Evolutionary conservation across 2,888 invertebrate genomes (phyloP).

Genomic region (Aelia acuminata): DNA sequence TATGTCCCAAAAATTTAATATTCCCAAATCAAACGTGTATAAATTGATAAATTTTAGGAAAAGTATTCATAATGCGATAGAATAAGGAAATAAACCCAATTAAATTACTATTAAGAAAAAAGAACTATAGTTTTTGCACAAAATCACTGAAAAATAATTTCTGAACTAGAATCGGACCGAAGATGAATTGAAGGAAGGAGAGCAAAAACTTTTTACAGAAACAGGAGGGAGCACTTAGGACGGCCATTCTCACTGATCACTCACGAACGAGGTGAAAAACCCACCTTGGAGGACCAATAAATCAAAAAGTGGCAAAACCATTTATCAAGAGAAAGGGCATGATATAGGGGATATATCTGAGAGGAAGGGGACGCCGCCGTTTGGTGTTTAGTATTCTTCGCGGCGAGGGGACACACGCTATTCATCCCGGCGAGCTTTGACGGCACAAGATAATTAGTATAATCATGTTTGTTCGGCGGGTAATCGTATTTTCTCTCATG

Average conservation of each 20-base stretch:
- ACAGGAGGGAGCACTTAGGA: constrained; percentile 17
- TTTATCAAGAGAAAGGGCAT: constrained; percentile 35
- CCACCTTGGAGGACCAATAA: neutral
- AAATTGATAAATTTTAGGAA: too few species aligned
- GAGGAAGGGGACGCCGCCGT: too few species aligned
- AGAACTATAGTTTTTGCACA: too few species aligned
- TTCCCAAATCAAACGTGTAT: too few species aligned
- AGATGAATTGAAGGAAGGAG: neutral
- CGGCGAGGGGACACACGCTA: neutral
- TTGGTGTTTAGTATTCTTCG: neutral
- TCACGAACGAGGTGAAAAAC: constrained; percentile 37
- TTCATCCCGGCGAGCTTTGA: neutral
- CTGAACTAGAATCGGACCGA: neutral
- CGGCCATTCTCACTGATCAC: constrained; percentile 39
- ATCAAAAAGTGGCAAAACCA: constrained; percentile 44
- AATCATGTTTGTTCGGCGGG: neutral
- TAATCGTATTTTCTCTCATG: neutral
- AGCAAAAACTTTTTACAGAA: constrained; percentile 18
- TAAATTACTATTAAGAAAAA: too few species aligned
- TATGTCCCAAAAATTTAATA: too few species aligned
- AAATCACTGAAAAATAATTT: neutral
- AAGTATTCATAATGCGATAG: too few species aligned
- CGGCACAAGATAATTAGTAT: constrained; percentile 22
- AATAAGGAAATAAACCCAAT: too few species aligned
- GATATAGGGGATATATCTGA: neutral